Base-by-base conservation (phyloP, 2,113 vertebrate genomes). In the Oceanites oceanicus region DNA sequence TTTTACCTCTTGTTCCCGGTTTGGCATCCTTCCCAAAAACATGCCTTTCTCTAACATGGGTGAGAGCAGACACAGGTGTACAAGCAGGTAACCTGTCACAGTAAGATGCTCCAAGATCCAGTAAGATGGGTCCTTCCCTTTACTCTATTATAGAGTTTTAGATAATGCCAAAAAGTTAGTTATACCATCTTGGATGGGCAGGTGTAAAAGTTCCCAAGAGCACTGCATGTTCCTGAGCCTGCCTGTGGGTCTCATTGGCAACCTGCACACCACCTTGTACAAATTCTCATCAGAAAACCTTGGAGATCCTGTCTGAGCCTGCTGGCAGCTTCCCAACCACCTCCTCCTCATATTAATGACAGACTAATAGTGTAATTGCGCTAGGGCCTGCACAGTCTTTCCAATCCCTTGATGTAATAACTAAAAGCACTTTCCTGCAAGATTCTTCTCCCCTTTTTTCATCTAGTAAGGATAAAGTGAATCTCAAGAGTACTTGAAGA, bases 351-450 rank as follows among this genome's bases (percentile, higher is more conserved):
- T 23, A 44, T 61, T 44, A 85, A 65, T 49, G 88, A 83, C 29
- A 59, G 59, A 58, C 45, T 84, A 67, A 89, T 36, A 61, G n/a
- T 81, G 18, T 84, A 85, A 53, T 6, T 50, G 45, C 68, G 65
- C n/a, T 87, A 67, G 84, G 44, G 61, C 47, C 66, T 47, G 42
- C 38, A 71, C 13, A 67, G 55, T 55, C 42, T 73, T 50, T 86
- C 83, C 73, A 38, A 2, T 61, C 29, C 67, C 68, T 78, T 84
- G 90, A 86, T 47, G 36, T 42, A 76, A 59, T 20, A 70, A 83
- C 70, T 94, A 42, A 95, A 92, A 94, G 77, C 89, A 74, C 58
- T 86, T 72, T 67, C 49, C 90, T 93, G 58, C 91, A 84, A 86
- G 75, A 34, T 86, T 93, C 56, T 86, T 80, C 73, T 95, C 52